Base-by-base conservation (phyloP, 2,888 invertebrate genomes). In the Tinea semifulvella region DNA sequence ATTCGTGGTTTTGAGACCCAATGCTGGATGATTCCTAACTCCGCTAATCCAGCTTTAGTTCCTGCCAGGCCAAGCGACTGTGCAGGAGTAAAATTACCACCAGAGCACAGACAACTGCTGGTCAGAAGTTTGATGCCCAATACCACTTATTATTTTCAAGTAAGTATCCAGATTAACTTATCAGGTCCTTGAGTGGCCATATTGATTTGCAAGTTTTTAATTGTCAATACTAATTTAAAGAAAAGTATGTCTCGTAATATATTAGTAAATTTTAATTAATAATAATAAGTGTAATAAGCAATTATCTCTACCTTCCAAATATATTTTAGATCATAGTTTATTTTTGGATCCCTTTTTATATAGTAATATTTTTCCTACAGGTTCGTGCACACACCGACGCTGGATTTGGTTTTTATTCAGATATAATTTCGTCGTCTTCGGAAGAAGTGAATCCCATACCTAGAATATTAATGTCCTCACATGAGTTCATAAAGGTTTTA, bases 361-460 rank as follows among this genome's bases (percentile, higher is more conserved):
- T n/a, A 31, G 11, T n/a, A 11, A 11, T 31, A 8, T 31, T 38
- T 27, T 11, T 25, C 13, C 19, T 72, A 42, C 63, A 92, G 88
- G 91, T 95, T 1, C 87, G 89, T 62, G 94, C 94, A 0, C 89
- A 85, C 56, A 94, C 93, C 0, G 84, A 86, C 44, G 88, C 89
- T 11, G 94, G 94, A 0, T 86, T 85, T 46, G 93, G 96, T 2
- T 83, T 85, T 4, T 84, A 85, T 48, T 89, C 91, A 0, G 82
- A 86, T 44, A 72, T 84, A 0, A 84, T 91, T 0, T 82, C 85
- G 27, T 62, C 65, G 4, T 68, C 68, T 1, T 89, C 94, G 0
- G 85, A 86, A 48, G 83, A 85, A 47, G 89, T 93, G 53, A 85
- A 85, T 49, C 92, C 94, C 0, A 83, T 94, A 25, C 96, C 96